phyloP scores from a whole-genome alignment of 2,797 vertebrate species.

The Ciconia nigra region DNA sequence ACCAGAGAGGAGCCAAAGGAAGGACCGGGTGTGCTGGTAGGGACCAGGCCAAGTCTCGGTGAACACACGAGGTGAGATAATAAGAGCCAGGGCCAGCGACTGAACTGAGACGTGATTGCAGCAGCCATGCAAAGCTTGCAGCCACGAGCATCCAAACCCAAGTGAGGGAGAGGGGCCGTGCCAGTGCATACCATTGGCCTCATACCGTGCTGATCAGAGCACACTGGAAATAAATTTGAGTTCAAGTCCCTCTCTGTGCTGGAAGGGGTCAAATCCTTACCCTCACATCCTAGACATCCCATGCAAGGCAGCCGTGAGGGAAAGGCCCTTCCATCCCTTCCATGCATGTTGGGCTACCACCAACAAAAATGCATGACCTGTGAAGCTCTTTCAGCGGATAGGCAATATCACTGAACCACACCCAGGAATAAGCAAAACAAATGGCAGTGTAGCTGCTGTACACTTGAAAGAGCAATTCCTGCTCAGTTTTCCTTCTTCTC shows the following conservation, averaged over 20 bases:
- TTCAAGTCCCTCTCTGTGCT: neutral
- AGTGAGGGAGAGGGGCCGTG: neutral
- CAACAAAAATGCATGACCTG: fast-evolving
- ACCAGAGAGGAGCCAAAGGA: neutral
- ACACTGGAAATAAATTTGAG: neutral
- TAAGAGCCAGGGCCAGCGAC: neutral
- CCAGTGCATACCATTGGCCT: neutral
- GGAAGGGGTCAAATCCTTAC: neutral
- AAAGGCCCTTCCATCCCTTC: neutral
- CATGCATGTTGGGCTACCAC: fast-evolving
- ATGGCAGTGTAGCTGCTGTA: neutral
- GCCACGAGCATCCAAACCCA: neutral
- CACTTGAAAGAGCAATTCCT: neutral
- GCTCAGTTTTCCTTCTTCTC: neutral
- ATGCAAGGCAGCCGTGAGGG: neutral
- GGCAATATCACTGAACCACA: too few relatives aligned
- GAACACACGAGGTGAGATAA: neutral
- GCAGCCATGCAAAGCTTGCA: neutral
- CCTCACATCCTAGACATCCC: neutral
- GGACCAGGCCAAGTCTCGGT: neutral
- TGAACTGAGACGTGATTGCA: neutral
- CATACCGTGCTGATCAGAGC: neutral
- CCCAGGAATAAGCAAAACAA: neutral
- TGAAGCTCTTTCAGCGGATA: neutral
- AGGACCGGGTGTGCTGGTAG: neutral